These are phyloP conservation scores for Syngnathus rostellatus DNA, from an alignment of 2,797 vertebrate species.

Conservation along the genomic window DNA sequence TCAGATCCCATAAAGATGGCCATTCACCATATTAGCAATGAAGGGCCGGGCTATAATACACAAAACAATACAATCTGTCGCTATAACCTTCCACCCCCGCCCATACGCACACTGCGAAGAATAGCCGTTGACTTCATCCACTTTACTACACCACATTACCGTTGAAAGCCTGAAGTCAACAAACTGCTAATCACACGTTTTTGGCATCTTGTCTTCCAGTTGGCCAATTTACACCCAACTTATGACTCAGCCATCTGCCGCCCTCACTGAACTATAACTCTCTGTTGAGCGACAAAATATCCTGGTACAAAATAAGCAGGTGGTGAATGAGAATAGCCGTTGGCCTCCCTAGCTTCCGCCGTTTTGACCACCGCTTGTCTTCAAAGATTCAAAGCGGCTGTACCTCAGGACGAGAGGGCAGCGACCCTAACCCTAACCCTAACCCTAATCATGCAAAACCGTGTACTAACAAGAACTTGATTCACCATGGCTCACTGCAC, in stretches of 20 bases:
- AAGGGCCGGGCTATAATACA: neutral
- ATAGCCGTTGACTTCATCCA: neutral
- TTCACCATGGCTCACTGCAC: neutral
- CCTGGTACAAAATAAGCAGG: neutral
- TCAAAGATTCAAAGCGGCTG: neutral
- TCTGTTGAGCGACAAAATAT: neutral
- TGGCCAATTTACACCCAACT: neutral
- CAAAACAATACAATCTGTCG: neutral
- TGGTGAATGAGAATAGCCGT: neutral
- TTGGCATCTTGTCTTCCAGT: neutral
- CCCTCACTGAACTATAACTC: neutral
- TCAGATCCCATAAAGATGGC: conserved; percentile 43
- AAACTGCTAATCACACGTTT: neutral
- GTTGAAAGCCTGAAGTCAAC: neutral
- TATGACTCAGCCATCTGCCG: neutral
- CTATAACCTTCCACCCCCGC: no score
- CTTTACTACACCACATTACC: neutral
- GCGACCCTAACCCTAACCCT: no score
- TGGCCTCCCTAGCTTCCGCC: neutral
- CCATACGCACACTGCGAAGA: neutral
- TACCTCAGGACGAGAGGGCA: no score
- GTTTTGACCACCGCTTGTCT: neutral
- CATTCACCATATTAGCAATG: conserved; percentile 9
- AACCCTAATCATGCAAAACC: no score
- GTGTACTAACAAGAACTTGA: neutral